Conservation (phyloP, 2,113 vertebrate genomes). For the Ceyx margarethae region DNA sequence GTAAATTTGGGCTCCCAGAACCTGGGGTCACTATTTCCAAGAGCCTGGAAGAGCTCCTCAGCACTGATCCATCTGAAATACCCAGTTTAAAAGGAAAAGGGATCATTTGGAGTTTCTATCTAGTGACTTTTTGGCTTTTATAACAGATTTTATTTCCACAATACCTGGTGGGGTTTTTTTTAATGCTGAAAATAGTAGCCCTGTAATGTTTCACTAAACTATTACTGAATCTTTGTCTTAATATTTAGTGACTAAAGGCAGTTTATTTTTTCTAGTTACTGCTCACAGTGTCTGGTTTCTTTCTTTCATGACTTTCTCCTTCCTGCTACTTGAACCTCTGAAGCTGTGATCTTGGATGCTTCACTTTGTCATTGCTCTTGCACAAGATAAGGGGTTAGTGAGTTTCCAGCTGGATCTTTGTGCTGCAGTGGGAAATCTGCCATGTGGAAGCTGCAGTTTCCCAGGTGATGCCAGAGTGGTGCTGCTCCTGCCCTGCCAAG, state of each 20-base stretch:
- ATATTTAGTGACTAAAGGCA: background rate
- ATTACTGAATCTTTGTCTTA: background rate
- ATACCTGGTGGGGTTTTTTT: background rate
- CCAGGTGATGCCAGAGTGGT: background rate
- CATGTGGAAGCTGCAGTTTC: background rate
- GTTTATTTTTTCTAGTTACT: background rate
- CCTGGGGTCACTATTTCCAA: constrained; percentile 24
- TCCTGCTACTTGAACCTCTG: background rate
- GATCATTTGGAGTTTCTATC: background rate
- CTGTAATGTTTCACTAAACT: background rate
- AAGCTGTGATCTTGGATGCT: background rate
- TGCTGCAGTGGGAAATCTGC: background rate
- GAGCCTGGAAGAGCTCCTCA: constrained; percentile 13
- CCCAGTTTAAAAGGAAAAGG: background rate
- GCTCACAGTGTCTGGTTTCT: background rate
- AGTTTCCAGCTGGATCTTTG: background rate
- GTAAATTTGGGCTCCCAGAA: background rate
- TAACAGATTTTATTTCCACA: background rate
- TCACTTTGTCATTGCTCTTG: background rate
- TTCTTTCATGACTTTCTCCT: background rate
- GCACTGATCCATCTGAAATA: background rate
- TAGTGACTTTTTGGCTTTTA: constrained; percentile 5
- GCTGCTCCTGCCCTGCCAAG: background rate
- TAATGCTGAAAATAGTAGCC: background rate
- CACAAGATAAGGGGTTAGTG: background rate